A percentile compares a stretch with the other conserved stretches of the same genome.
These are phyloP conservation scores for Fundulus diaphanus DNA, from an alignment of 2,797 vertebrate genomes.

Conservation along the genomic window DNA sequence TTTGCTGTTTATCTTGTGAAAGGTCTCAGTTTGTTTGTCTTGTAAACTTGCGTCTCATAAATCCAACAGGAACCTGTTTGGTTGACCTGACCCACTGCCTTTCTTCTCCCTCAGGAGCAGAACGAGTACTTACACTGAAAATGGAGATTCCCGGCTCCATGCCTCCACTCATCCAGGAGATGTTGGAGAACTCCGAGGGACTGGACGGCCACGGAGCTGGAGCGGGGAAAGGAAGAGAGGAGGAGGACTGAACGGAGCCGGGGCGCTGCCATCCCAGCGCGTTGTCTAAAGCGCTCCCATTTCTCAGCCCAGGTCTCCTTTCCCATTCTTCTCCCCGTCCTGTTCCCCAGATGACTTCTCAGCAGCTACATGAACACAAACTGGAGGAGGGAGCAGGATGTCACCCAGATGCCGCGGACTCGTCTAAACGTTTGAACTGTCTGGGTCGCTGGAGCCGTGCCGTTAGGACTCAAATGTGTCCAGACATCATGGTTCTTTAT, in stretches of 20 bases:
- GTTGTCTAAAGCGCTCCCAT: slow-evolving; percentile 1
- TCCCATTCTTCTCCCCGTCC: slow-evolving; percentile 32
- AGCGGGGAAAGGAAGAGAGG: slow-evolving; percentile 51
- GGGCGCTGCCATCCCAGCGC: slow-evolving; percentile 5
- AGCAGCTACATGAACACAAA: background rate
- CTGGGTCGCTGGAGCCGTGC: background rate
- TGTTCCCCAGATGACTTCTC: slow-evolving; percentile 7
- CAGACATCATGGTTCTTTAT: slow-evolving; percentile 9
- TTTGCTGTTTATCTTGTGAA: too few species aligned
- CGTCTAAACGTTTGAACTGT: too few species aligned
- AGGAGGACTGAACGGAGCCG: slow-evolving; percentile 71
- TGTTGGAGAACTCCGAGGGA: slow-evolving; percentile 97
- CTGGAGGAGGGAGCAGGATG: background rate
- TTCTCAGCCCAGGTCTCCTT: slow-evolving; percentile 16
- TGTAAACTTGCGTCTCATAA: too few species aligned
- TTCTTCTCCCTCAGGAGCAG: slow-evolving; percentile 82
- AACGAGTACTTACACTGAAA: slow-evolving; percentile 95
- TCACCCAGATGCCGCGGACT: background rate
- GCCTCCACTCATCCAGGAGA: slow-evolving; percentile 97
- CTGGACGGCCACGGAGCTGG: slow-evolving; percentile 83
- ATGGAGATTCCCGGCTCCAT: too few species aligned
- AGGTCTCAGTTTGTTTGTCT: too few species aligned
- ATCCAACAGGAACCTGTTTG: background rate
- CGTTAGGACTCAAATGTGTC: background rate
- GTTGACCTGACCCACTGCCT: background rate